phyloP scores from a whole-genome alignment of 2,797 vertebrate species.

The Hypotaenidia okinawae region DNA sequence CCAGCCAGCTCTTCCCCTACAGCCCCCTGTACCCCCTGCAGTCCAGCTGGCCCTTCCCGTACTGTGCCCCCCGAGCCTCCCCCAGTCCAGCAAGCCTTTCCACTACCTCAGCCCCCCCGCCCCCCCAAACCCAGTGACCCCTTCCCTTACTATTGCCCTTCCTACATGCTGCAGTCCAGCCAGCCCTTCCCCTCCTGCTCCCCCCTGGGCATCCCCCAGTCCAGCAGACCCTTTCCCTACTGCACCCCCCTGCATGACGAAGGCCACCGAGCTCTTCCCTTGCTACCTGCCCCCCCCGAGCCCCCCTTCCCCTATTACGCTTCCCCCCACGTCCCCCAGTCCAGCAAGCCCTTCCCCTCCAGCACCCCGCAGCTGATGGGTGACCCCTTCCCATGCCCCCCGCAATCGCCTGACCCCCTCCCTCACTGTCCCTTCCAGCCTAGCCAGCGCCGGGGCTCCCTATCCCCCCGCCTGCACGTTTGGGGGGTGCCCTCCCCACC shows the following conservation, averaged over 20 bases:
- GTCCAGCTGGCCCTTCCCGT: neutral
- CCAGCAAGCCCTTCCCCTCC: neutral
- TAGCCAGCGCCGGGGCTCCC: neutral
- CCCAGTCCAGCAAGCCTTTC: neutral
- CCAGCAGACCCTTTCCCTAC: neutral
- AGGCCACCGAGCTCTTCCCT: neutral
- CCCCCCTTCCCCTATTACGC: neutral
- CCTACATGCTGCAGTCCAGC: neutral
- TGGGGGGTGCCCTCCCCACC: neutral
- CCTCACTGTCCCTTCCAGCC: neutral
- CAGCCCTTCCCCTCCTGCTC: neutral
- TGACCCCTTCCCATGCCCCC: neutral
- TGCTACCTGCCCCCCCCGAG: neutral
- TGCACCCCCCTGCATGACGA: neutral
- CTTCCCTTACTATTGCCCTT: neutral
- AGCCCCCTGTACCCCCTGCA: neutral
- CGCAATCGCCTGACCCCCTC: neutral
- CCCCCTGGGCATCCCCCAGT: neutral
- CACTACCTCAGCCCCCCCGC: neutral
- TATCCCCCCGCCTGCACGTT: neutral
- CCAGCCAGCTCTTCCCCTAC: neutral
- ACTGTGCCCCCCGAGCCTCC: neutral
- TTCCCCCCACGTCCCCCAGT: neutral
- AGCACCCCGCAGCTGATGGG: neutral
- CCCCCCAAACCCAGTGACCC: neutral